A percentile compares a stretch with the other conserved stretches of the same genome.
phyloP scores from a whole-genome alignment of 2,888 invertebrate genomes.

The Drosophila longiperda region DNA sequence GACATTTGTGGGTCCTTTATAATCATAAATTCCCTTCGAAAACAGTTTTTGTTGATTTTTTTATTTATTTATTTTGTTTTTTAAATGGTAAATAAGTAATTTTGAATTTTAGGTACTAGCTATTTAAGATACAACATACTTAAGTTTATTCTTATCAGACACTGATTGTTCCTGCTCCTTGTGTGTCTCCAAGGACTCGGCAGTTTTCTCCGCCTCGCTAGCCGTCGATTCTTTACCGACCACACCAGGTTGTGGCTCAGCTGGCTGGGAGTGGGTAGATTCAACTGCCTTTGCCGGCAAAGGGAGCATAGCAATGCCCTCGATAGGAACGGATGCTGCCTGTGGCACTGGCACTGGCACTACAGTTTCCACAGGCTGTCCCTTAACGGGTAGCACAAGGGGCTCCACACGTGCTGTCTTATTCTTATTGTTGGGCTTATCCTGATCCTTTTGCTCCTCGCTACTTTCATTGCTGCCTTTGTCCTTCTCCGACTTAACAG shows the following conservation, averaged over 20 bases:
- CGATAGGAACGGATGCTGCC: conserved; percentile 12
- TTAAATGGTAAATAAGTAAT: conserved; percentile 34
- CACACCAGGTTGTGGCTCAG: not conserved
- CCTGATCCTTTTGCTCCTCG: conserved; percentile 49
- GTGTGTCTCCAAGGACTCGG: conserved; percentile 23
- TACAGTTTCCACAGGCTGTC: conserved; percentile 12
- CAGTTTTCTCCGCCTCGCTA: conserved; percentile 23
- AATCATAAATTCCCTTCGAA: not conserved
- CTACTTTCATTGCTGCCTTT: conserved; percentile 53
- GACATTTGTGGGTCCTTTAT: not conserved
- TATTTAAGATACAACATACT: conserved; percentile 56
- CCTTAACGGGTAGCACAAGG: conserved; percentile 5
- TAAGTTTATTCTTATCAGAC: conserved; percentile 50
- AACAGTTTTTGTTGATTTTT: not conserved
- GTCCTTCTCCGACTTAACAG: conserved; percentile 22
- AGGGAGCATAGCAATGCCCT: conserved; percentile 55
- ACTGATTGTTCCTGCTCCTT: conserved; percentile 14
- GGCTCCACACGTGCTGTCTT: conserved; percentile 11
- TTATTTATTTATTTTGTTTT: conserved; percentile 18
- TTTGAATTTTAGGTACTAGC: conserved; percentile 10
- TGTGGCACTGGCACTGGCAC: conserved; percentile 1
- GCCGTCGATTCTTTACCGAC: not conserved
- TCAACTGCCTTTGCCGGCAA: conserved; percentile 48
- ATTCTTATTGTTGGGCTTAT: conserved; percentile 25
- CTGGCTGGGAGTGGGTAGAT: not conserved